Percentiles rank a stretch among this genome's conserved stretches.
These are phyloP conservation scores for Eumeta japonica DNA, from an alignment of 1,140 invertebrate species.

Conservation along the genomic window DNA sequence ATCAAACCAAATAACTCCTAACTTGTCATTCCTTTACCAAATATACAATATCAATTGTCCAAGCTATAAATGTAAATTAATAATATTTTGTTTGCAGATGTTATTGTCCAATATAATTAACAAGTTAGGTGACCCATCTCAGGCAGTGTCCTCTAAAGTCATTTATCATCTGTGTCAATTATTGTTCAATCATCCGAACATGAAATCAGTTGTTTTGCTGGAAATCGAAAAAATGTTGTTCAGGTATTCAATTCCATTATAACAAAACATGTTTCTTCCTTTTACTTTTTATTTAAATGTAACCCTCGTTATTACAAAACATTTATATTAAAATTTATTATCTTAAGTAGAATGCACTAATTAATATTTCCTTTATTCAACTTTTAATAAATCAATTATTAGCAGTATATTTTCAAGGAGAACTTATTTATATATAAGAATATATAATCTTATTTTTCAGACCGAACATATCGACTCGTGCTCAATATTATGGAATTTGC, in stretches of 20 bases:
- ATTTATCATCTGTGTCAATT: constrained; percentile 84
- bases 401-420: too few relatives aligned
- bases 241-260: too few relatives aligned
- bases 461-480: constrained; percentile 77
- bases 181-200: constrained; percentile 84
- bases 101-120: constrained; percentile 84
- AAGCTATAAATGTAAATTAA: too few relatives aligned
- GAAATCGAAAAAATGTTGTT: constrained; percentile 91
- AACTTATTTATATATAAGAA: constrained; percentile 9
- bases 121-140: constrained; percentile 91
- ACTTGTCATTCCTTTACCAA: too few relatives aligned
- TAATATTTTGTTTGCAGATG: constrained; percentile 58
- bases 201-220: constrained; percentile 83
- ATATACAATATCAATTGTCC: too few relatives aligned
- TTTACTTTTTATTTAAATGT: too few relatives aligned
- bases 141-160: constrained; percentile 84
- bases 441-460: constrained; percentile 39
- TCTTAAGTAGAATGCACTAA: not conserved
- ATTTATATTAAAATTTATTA: not conserved
- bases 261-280: too few relatives aligned
- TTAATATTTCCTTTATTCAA: too few relatives aligned
- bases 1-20: too few relatives aligned
- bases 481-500: constrained; percentile 93
- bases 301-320: too few relatives aligned
- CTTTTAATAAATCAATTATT: too few relatives aligned